These are phyloP conservation scores for Pentalonia nigronervosa DNA, from an alignment of 1,140 invertebrate genomes.

Conservation along the genomic window DNA sequence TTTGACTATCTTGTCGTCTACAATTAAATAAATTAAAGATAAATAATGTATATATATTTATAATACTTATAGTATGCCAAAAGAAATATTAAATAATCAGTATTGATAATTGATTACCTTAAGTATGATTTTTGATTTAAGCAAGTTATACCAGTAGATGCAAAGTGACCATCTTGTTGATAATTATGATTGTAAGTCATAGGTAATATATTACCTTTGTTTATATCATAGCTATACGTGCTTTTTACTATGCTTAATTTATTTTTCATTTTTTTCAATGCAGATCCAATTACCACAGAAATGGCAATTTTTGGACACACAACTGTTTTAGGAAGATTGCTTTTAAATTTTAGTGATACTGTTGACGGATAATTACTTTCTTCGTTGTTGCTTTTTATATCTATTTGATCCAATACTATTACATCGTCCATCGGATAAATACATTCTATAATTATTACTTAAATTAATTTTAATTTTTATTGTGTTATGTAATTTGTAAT, in stretches of 20 bases:
- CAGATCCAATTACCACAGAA: constrained; percentile 14
- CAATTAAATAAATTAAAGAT: not conserved
- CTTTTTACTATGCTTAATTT: constrained; percentile 31
- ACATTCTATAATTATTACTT: constrained; percentile 17
- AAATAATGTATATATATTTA: not conserved
- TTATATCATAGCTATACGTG: constrained; percentile 31
- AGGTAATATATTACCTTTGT: constrained; percentile 49
- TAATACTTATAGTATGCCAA: not conserved
- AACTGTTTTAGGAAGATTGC: constrained; percentile 41
- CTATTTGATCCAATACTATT: constrained; percentile 42
- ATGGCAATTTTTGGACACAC: constrained; percentile 45
- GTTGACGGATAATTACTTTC: constrained; percentile 32
- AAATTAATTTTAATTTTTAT: not conserved
- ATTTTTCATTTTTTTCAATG: constrained; percentile 40
- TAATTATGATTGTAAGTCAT: constrained; percentile 45
- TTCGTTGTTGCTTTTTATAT: constrained; percentile 37
- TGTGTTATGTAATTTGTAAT: not conserved
- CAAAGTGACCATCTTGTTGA: constrained; percentile 55
- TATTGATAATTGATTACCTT: not conserved
- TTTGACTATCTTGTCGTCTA: constrained; percentile 47
- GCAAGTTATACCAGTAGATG: constrained; percentile 48
- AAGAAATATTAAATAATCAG: not conserved
- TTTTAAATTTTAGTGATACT: constrained; percentile 42
- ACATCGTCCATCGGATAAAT: constrained; percentile 45
- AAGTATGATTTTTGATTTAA: constrained; percentile 48